These are phyloP conservation scores for Chloromyia formosa DNA, from an alignment of 2,888 invertebrate genomes.

Conservation along the genomic window DNA sequence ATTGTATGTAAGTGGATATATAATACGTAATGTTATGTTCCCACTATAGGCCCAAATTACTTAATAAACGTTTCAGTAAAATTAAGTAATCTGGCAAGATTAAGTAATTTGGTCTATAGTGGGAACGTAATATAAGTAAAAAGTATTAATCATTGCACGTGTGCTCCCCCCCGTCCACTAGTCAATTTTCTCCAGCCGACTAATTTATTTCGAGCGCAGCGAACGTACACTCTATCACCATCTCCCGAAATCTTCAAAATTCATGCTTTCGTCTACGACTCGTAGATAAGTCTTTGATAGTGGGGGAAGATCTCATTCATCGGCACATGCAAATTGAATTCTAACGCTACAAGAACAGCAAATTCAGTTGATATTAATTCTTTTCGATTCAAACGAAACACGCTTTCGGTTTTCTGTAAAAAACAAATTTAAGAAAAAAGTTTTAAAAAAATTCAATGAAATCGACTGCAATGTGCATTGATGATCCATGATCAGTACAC, in stretches of 20 bases:
- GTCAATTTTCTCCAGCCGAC: not conserved
- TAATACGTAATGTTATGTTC: too few species aligned
- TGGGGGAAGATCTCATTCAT: slow-evolving; percentile 93
- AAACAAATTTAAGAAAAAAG: slow-evolving; percentile 35
- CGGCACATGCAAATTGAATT: slow-evolving; percentile 92
- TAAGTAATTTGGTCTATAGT: too few species aligned
- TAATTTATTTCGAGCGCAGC: not conserved
- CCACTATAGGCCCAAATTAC: too few species aligned
- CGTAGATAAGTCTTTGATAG: slow-evolving; percentile 92
- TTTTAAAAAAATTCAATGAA: slow-evolving; percentile 17
- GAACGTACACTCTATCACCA: not conserved
- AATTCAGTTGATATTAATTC: slow-evolving; percentile 93
- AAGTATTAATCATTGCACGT: too few species aligned
- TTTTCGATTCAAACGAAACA: slow-evolving; percentile 88
- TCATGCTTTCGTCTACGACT: slow-evolving; percentile 72
- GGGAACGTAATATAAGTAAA: too few species aligned
- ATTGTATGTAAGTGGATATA: not conserved
- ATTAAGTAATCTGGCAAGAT: too few species aligned
- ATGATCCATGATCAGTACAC: slow-evolving; percentile 23
- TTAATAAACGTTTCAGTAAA: too few species aligned
- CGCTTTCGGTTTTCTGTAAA: slow-evolving; percentile 85
- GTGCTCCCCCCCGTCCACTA: too few species aligned
- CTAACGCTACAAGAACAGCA: slow-evolving; percentile 91
- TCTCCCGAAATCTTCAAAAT: not conserved
- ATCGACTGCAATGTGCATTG: not conserved